Evolutionary conservation across 2,888 invertebrate species (phyloP), one percentile per base, ranked within the genome.

Genomic region (Tipula vernalis): DNA sequence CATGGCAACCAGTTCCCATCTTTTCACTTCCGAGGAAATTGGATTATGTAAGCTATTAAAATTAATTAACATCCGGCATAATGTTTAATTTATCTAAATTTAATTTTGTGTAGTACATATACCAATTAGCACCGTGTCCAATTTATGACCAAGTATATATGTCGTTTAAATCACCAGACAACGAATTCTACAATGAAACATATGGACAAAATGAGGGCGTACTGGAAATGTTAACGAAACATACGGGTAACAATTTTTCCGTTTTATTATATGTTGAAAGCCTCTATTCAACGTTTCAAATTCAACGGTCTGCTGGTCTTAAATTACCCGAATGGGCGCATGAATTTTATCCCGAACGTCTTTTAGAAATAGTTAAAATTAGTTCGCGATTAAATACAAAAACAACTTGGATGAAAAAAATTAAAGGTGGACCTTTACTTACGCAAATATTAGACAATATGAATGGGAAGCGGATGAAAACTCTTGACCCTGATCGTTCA

Each of bases 1-100:
- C 91, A 0, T 98, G 98, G 98, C 96, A 96, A 89, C 98, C 98
- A 0, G 94, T 98, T 87, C 96, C 98, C 6, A 94, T 98, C 0
- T 96, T 96, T 91, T 94, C 96, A 0, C 91, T 95, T 41, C 96
- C 97, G 0, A 92, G 93, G 87, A 89, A 93, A 85, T 89, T 94
- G 87, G 97, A 98, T 91, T 94, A 94, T 92, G 97, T 96, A 92
- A 91, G 92, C 90, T 39, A 44, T 10, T 12, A 44, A 44, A 12
- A 44, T 10, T 44, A 6, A 12, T 44, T 44, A 44, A 12, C 2
- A 44, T 71, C 6, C 44, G 12, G 44, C 44, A 1, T 28, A 3
- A 44, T 10, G 5, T 71, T 3, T 8, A 8, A 71, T 15, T 15
- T 0, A n/a, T 51, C 28, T 10, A 5, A 15, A 12, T 28, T 71